phyloP scores from a whole-genome alignment of 1,140 invertebrate species.

The Doryteuthis pealeii region DNA sequence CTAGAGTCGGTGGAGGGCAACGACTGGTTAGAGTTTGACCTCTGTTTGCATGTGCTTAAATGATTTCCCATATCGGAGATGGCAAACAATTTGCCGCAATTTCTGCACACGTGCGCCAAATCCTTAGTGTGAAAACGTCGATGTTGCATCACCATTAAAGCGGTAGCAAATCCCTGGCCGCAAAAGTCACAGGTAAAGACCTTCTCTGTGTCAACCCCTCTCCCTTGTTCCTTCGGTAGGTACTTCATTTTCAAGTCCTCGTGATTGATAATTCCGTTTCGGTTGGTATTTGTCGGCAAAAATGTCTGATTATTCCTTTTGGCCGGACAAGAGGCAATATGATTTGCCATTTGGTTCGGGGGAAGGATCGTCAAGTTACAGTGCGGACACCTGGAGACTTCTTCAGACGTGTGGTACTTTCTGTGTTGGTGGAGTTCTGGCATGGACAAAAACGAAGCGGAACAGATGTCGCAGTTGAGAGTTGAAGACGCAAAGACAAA shows the following conservation, averaged over 20 bases:
- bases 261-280: neutral
- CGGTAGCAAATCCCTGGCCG: neutral
- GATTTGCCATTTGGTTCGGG: neutral
- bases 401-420: neutral
- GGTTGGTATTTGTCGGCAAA: neutral
- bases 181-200: neutral
- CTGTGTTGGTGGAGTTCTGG: neutral
- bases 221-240: neutral
- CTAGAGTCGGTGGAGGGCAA: too few species aligned
- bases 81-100: neutral
- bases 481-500: neutral
- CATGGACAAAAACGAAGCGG: neutral
- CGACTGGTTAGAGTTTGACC: neutral
- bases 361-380: neutral
- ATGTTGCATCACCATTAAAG: neutral
- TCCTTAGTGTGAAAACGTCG: neutral
- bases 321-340: neutral
- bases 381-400: neutral
- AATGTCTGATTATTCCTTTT: neutral
- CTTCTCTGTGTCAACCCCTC: neutral
- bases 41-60: neutral
- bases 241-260: neutral
- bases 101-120: neutral
- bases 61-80: neutral
- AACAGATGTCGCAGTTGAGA: neutral